Evolutionary conservation across 30 jellyfish, hydroid and myxozoan genomes (phyloP).

Genomic region (Rhopilema esculentum): DNA sequence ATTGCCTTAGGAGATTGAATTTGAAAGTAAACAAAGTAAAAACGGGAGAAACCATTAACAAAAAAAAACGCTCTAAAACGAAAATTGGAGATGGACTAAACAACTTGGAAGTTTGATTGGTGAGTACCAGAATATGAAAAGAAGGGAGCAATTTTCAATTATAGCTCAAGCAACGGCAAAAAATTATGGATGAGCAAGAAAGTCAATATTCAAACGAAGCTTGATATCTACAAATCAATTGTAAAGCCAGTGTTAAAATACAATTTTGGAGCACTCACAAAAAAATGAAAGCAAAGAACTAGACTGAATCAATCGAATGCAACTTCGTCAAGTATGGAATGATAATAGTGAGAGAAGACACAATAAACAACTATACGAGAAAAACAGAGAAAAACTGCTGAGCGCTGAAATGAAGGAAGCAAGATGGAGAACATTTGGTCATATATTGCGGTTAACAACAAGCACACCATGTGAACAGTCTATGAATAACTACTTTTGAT

Average conservation of each 20-base stretch:
- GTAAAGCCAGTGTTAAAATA: constrained; percentile 26
- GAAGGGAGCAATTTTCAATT: constrained; percentile 48
- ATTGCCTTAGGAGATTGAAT: background rate
- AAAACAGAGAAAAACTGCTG: constrained; percentile 27
- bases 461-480: too few species aligned
- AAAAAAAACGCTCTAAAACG: constrained; percentile 22
- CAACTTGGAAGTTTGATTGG: constrained; percentile 53
- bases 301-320: too few species aligned
- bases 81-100: constrained; percentile 12
- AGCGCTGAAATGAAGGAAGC: constrained; percentile 56
- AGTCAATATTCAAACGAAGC: constrained; percentile 25
- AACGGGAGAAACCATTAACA: constrained; percentile 29
- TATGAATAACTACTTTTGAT: too few species aligned
- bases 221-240: too few species aligned
- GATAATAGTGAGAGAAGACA: constrained; percentile 14
- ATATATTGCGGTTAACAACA: too few species aligned
- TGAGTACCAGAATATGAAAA: too few species aligned
- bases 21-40: constrained; percentile 12
- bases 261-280: constrained; percentile 46
- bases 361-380: constrained; percentile 47
- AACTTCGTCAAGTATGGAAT: constrained; percentile 13
- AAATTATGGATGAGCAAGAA: constrained; percentile 6
- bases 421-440: constrained; percentile 59
- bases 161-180: constrained; percentile 51
- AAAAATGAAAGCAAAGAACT: too few species aligned